A percentile compares a stretch with the other conserved stretches of the same genome.
Evolutionary conservation across 2,797 vertebrate species (phyloP).

Genomic region (Apodemus agrarius): DNA sequence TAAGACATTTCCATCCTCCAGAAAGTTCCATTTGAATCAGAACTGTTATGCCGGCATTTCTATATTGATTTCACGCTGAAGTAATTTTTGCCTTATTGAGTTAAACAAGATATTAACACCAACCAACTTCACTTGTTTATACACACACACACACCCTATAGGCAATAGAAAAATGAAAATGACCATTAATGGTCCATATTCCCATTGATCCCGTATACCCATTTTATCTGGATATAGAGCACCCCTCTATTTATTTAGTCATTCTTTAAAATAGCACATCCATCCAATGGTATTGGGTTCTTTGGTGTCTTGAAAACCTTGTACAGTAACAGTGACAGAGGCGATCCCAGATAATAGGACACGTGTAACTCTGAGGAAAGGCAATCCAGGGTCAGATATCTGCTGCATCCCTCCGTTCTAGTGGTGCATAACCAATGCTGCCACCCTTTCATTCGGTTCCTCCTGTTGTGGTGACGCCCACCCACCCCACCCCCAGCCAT

Average conservation of each 20-base stretch:
- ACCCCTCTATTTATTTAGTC: neutral
- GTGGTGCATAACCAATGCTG: neutral
- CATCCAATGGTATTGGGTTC: neutral
- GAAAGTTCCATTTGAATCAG: neutral
- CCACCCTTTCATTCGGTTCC: no score
- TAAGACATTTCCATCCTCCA: neutral
- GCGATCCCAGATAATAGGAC: neutral
- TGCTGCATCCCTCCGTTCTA: neutral
- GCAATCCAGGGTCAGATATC: neutral
- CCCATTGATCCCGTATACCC: neutral
- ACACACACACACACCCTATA: neutral
- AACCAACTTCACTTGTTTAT: neutral
- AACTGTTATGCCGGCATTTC: neutral
- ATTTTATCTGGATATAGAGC: neutral
- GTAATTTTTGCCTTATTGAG: neutral
- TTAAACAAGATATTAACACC: neutral
- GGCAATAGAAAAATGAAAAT: neutral
- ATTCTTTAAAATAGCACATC: neutral
- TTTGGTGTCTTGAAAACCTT: neutral
- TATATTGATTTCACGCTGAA: neutral
- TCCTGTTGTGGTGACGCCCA: neutral
- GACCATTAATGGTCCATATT: neutral
- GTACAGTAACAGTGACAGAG: neutral
- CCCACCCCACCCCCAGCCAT: rapidly evolving
- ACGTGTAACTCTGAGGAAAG: neutral